Percentiles rank a stretch among this genome's conserved stretches.
Evolutionary conservation across 2,113 vertebrate species (phyloP).

Genomic region (Telmatochromis sp.): DNA sequence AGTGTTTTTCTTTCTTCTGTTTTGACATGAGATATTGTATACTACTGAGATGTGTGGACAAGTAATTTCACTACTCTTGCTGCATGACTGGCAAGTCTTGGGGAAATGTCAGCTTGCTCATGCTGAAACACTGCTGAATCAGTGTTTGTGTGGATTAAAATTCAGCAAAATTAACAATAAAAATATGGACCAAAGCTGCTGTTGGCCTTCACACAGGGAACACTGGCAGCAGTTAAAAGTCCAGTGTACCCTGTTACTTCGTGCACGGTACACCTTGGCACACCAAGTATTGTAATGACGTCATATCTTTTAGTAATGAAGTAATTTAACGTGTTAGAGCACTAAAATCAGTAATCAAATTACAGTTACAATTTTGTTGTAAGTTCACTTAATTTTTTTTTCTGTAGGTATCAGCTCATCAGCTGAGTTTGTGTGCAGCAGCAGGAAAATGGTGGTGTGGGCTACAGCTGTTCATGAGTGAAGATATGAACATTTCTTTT

Average conservation of each 20-base stretch:
- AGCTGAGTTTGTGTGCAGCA: background rate
- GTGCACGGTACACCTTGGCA: background rate
- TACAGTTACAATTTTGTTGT: background rate
- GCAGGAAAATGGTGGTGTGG: background rate
- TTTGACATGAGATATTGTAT: background rate
- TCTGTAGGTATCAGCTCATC: background rate
- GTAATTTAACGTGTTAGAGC: background rate
- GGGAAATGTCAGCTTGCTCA: slow-evolving; percentile 21
- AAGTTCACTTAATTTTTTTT: background rate
- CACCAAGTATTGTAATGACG: background rate
- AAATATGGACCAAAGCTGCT: background rate
- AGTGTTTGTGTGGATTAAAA: background rate
- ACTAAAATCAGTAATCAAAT: background rate
- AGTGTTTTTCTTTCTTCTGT: background rate
- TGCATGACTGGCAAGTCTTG: background rate
- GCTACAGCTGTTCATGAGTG: background rate
- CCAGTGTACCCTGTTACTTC: background rate
- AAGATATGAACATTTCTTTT: background rate
- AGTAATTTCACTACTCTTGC: background rate
- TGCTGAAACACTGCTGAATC: background rate
- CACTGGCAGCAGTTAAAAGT: background rate
- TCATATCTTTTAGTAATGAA: background rate
- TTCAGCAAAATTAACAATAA: background rate
- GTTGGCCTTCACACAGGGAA: background rate
- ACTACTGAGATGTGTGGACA: background rate